phyloP scores from a whole-genome alignment of 2,113 vertebrate genomes.

The Centropus unirufus region DNA sequence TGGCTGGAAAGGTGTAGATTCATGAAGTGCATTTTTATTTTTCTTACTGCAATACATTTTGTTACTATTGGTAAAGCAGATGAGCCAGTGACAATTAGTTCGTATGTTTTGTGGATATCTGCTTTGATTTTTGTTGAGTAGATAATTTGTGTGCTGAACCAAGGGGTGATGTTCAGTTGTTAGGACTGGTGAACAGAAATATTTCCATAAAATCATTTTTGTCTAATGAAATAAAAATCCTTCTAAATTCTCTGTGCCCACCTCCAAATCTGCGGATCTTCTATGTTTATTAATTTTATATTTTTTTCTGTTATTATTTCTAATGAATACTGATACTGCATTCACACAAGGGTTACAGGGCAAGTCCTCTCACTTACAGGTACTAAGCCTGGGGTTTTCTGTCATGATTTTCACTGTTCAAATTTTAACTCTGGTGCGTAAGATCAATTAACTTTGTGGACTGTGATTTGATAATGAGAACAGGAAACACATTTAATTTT shows the following conservation, averaged over 20 bases:
- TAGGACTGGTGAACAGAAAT: neutral
- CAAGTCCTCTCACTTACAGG: neutral
- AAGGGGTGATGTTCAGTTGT: neutral
- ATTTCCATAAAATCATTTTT: neutral
- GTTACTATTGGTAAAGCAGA: conserved; percentile 21
- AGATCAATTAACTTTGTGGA: neutral
- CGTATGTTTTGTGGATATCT: conserved; percentile 5
- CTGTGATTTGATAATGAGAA: neutral
- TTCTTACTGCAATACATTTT: neutral
- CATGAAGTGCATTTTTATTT: neutral
- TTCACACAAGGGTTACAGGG: neutral
- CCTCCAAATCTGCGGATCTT: neutral
- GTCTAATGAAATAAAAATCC: neutral
- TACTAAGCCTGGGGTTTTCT: neutral
- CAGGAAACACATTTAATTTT: neutral
- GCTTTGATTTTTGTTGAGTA: neutral
- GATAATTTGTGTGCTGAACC: neutral
- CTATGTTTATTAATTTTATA: neutral
- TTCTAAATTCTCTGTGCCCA: neutral
- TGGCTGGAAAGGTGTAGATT: neutral
- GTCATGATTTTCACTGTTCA: neutral
- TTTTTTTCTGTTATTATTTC: neutral
- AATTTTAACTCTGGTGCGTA: neutral
- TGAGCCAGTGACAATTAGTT: neutral
- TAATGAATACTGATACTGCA: neutral